Base-by-base conservation (phyloP, 2,797 vertebrate genomes). In the Neopelma chrysocephalum region DNA sequence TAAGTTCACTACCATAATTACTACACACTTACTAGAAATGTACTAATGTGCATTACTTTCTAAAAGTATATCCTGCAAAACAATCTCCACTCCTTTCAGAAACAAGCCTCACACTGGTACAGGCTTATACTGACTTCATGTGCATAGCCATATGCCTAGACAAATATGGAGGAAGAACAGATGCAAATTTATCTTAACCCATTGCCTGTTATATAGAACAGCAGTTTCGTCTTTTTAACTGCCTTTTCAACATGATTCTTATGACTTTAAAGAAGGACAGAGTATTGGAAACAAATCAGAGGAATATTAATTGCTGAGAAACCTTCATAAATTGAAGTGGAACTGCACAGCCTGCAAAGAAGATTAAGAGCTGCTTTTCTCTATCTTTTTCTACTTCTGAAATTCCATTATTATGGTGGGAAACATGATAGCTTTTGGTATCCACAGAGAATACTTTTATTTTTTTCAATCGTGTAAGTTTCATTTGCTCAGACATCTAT, bases 381-480 rank as follows among this genome's bases (percentile, higher is more conserved):
- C 22, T 70, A 20, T 64, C 20, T 81, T 77, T 65, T 94, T 82
- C 62, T 78, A 7, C 38, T 38, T 87, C 71, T 90, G 60, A 81
- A 88, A 77, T 89, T 92, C 75, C 53, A 42, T 48, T n/a, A 58
- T 31, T 57, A n/a, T 68, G 11, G 25, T 80, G 17, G 32, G 26
- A 13, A 85, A 95, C 80, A 15, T 84, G 36, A 90, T 82, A 85
- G 23, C 40, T 94, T 8, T 93, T 36, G 29, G 56, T 75, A 36
- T 70, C 76, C 38, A 3, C 48, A 87, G 87, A 89, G 94, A 94
- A 82, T 78, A 84, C n/a, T 90, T 93, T 54, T 11, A 36, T 94
- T 86, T 95, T 89, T 94, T 96, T 87, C 65, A 95, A 70, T 96
- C 72, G 93, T 79, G 64, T 92, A 96, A 96, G 85, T 96, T 82